Conservation (phyloP, 2,888 invertebrate species). For the Epsilonema sp. region DNA sequence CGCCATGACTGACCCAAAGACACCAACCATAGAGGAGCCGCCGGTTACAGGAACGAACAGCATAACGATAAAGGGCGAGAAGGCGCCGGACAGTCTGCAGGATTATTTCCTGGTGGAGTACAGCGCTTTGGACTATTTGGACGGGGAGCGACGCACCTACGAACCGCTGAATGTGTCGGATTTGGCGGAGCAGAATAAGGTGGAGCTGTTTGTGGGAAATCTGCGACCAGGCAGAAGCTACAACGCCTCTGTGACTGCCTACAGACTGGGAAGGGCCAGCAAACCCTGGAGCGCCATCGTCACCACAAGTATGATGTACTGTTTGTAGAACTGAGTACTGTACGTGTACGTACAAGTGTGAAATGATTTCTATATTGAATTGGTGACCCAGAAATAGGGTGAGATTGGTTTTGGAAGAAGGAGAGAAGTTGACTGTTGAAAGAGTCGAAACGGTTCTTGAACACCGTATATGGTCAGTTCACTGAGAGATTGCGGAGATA, state of each 20-base stretch:
- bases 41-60: too few species aligned
- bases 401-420: too few species aligned
- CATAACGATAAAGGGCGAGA: too few species aligned
- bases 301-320: background rate
- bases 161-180: background rate
- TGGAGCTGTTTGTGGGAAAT: constrained; percentile 1
- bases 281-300: background rate
- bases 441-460: too few species aligned
- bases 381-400: too few species aligned
- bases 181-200: background rate
- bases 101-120: background rate
- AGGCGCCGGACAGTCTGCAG: background rate
- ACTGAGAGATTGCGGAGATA: too few species aligned
- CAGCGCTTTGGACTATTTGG: background rate
- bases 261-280: background rate
- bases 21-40: background rate
- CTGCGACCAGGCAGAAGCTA: background rate
- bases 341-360: too few species aligned
- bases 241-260: background rate
- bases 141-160: background rate
- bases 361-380: too few species aligned
- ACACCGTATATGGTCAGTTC: too few species aligned
- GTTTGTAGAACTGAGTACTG: too few species aligned
- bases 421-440: too few species aligned
- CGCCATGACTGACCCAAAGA: background rate